These are phyloP conservation scores for Halcyon senegalensis DNA, from an alignment of 2,113 vertebrate species.

Conservation along the genomic window DNA sequence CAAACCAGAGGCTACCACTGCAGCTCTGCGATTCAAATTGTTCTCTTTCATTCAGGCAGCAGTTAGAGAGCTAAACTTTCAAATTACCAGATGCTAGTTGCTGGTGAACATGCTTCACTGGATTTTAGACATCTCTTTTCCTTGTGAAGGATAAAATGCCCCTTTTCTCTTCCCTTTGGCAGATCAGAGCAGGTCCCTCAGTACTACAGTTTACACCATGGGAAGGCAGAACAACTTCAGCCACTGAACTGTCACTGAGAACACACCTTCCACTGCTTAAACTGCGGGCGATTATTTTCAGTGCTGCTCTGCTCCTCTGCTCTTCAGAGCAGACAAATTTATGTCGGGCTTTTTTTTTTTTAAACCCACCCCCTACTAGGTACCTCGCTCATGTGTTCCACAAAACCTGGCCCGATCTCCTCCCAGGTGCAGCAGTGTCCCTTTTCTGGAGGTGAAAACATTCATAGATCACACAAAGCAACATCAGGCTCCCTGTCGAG, in stretches of 20 bases:
- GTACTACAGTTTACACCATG: neutral
- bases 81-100: neutral
- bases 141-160: neutral
- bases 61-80: neutral
- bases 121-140: neutral
- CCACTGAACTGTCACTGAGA: neutral
- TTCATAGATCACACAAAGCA: neutral
- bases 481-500: neutral
- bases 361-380: neutral
- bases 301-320: neutral
- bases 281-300: neutral
- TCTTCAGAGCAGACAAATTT: neutral
- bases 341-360: neutral
- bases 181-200: neutral
- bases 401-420: neutral
- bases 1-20: neutral
- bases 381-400: neutral
- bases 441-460: neutral
- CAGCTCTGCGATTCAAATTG: neutral
- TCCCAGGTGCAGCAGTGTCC: neutral
- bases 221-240: neutral
- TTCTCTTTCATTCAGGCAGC: neutral
- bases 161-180: neutral
- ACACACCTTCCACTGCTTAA: neutral
- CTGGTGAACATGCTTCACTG: neutral